Evolutionary conservation across 2,113 vertebrate species (phyloP).

Genomic region (Brachypodius melanocephalos): DNA sequence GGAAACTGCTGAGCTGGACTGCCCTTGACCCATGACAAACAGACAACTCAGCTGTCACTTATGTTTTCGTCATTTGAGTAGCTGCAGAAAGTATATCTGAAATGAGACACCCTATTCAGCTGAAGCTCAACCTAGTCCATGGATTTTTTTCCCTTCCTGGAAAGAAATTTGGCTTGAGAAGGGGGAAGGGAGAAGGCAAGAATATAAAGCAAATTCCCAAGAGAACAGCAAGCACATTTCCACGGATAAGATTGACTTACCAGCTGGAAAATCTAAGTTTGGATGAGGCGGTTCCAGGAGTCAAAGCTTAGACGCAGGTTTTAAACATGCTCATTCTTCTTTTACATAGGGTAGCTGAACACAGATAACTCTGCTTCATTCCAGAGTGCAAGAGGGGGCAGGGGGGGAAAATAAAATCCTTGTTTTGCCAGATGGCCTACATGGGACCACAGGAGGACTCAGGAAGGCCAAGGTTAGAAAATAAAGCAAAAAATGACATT

Average conservation of each 20-base stretch:
- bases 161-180: constrained; percentile 19
- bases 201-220: constrained; percentile 21
- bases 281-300: not conserved
- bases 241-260: not conserved
- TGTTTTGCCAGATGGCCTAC: constrained; percentile 9
- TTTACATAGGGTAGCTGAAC: not conserved
- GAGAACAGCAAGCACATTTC: constrained; percentile 14
- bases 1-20: constrained; percentile 49
- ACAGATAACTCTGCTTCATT: not conserved
- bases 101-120: constrained; percentile 36
- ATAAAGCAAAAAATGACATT: not conserved
- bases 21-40: constrained; percentile 39
- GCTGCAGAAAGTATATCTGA: constrained; percentile 38
- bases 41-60: constrained; percentile 50
- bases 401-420: not conserved
- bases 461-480: constrained; percentile 21
- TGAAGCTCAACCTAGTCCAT: not conserved
- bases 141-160: constrained; percentile 11
- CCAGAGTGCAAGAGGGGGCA: not conserved
- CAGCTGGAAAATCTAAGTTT: constrained; percentile 39
- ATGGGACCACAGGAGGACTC: not conserved
- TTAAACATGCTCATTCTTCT: not conserved
- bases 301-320: not conserved
- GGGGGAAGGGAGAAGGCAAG: not conserved
- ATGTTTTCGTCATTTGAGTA: constrained; percentile 41